A percentile compares a stretch with the other conserved stretches of the same genome.
phyloP scores from a whole-genome alignment of 2,888 invertebrate genomes.

The Atherix ibis region DNA sequence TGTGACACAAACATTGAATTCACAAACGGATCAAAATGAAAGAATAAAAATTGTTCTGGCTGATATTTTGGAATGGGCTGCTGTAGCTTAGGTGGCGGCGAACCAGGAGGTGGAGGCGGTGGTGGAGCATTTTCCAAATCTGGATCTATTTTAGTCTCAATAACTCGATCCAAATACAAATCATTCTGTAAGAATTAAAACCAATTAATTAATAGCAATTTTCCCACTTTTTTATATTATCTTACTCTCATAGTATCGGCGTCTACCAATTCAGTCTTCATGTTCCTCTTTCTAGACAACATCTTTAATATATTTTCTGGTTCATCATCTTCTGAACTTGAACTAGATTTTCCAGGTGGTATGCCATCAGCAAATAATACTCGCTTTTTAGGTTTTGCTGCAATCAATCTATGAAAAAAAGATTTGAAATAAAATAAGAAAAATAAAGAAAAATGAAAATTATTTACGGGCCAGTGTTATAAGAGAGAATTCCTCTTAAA shows the following conservation, averaged over 20 bases:
- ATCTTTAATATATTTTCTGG: too few relatives aligned
- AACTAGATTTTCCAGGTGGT: slow-evolving; percentile 9
- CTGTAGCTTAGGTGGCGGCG: slow-evolving; percentile 18
- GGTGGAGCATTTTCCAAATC: slow-evolving; percentile 18
- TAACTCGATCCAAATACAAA: background rate
- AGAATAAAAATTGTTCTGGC: slow-evolving; percentile 22
- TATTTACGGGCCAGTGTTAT: slow-evolving; percentile 15
- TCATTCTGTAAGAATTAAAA: background rate
- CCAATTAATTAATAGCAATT: background rate
- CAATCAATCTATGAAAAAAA: slow-evolving; percentile 1
- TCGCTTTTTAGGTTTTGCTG: slow-evolving; percentile 8
- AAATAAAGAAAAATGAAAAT: background rate
- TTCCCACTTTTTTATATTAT: too few relatives aligned
- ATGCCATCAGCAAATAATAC: slow-evolving; percentile 14
- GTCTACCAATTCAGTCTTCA: too few relatives aligned
- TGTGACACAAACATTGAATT: slow-evolving; percentile 24
- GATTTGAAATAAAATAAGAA: background rate
- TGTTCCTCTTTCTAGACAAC: too few relatives aligned
- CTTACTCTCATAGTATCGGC: too few relatives aligned
- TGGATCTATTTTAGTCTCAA: slow-evolving; percentile 16
- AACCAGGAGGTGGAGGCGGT: slow-evolving; percentile 21
- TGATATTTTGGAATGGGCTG: slow-evolving; percentile 21
- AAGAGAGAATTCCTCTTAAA: slow-evolving; percentile 12
- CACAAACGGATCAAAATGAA: slow-evolving; percentile 24
- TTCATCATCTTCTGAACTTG: background rate